Evolutionary conservation across 2,797 vertebrate species (phyloP).

Genomic region (Falco naumanni): DNA sequence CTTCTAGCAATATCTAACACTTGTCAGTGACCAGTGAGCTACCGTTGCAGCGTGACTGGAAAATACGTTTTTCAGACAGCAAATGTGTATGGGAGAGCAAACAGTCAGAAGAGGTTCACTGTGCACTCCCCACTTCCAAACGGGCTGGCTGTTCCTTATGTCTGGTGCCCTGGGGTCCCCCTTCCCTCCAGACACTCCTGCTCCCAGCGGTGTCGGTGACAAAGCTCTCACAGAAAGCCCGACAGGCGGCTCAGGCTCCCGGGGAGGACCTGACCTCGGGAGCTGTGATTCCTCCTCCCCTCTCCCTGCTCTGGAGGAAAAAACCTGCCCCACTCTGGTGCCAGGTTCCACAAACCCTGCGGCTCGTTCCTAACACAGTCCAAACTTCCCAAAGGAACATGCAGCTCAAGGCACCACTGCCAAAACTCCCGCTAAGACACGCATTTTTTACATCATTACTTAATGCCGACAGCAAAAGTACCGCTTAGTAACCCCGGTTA

Average conservation of each 20-base stretch:
- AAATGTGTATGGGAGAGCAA: neutral
- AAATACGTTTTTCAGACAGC: constrained; percentile 7
- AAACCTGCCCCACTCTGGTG: neutral
- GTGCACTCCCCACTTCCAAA: neutral
- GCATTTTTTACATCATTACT: neutral
- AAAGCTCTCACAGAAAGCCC: neutral
- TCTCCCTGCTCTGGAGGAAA: neutral
- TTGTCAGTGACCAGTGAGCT: constrained; percentile 22
- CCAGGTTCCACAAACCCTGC: neutral
- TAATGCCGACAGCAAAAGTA: neutral
- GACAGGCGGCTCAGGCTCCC: neutral
- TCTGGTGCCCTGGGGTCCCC: neutral
- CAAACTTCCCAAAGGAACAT: neutral
- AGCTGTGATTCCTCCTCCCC: neutral
- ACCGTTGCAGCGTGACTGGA: neutral
- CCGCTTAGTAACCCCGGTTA: neutral
- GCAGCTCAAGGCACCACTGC: neutral
- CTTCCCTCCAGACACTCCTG: neutral
- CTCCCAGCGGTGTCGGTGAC: neutral
- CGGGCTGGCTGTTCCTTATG: rapidly evolving
- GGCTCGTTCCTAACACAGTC: neutral
- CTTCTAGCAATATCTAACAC: constrained; percentile 37
- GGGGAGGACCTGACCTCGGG: rapidly evolving
- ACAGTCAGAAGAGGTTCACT: neutral
- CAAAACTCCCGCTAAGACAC: neutral